Base-by-base conservation (phyloP, 2,113 vertebrate genomes). In the Laticauda colubrina region DNA sequence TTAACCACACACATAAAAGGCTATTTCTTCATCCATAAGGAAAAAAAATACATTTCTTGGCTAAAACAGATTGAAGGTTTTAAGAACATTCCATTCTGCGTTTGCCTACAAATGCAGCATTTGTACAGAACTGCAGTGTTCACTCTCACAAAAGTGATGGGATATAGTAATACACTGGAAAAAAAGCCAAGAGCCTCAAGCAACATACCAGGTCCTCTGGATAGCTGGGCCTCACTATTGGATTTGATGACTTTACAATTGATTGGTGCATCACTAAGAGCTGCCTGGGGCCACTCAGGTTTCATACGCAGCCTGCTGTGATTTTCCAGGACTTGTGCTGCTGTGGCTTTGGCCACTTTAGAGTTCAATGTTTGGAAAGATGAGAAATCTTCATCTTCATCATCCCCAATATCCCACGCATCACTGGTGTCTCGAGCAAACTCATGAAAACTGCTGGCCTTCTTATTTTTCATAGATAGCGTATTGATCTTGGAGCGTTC, bases 361-460 rank as follows among this genome's bases (percentile, higher is more conserved):
- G 98, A 98, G 94, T 96, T 97, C 94, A 98, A 95, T 89, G 96
- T 97, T 90, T 97, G 97, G 90, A 97, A 97, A 95, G 97, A 93
- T 53, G 96, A 97, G 94, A 97, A 94, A 87, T 98, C 96, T 75
- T 98, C 98, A 10, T 98, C 98, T 95, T 99, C 98, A 0, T 99
- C 98, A 39, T 99, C 99, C 0, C 98, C 98, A 2, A 99, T 98
- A 96, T 99, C 99, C 99, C 99, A 99, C 45, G 99, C 99, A 21
- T 99, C 99, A 45, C 98, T 99, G 95, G 99, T 99, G 95, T 98
- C 99, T 87, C 98, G 98, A 39, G 99, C 99, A 94, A 99, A 99
- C 96, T 99, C 99, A 0, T 99, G 98, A 93, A 99, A 99, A 94
- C 98, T 99, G 10, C 98, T 99, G 14, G 98, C 98, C 96, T 99